These are phyloP conservation scores for Malurus leucopterus DNA, from an alignment of 2,797 vertebrate species.

Conservation along the genomic window DNA sequence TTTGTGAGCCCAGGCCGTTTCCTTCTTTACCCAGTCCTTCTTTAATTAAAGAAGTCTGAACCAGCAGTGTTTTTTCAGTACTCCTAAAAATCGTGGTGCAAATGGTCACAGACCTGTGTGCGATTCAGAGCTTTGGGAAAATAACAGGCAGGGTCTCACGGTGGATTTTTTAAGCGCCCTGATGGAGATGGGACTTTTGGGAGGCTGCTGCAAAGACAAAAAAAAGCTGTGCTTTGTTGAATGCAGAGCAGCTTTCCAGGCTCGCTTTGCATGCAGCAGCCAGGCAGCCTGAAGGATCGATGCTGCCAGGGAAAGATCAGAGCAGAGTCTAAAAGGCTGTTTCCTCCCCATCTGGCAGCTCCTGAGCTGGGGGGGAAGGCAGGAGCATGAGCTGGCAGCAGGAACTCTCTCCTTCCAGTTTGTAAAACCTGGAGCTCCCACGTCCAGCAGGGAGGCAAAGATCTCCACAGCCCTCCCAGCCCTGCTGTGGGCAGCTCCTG, in stretches of 20 bases:
- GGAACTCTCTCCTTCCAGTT: neutral
- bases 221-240: neutral
- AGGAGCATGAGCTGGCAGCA: neutral
- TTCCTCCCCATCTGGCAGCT: slow-evolving; percentile 12
- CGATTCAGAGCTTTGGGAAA: neutral
- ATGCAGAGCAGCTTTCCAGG: neutral
- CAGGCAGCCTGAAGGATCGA: neutral
- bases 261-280: neutral
- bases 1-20: neutral
- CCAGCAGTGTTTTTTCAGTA: neutral
- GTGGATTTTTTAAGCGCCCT: neutral
- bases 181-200: neutral
- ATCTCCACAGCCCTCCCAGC: neutral
- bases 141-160: neutral
- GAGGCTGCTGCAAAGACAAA: neutral
- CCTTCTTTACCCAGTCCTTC: neutral
- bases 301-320: slow-evolving; percentile 1
- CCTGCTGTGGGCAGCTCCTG: neutral
- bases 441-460: neutral
- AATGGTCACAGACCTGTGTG: neutral
- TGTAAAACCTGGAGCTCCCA: neutral
- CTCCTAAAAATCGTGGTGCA: neutral
- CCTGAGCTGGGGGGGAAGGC: neutral
- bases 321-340: neutral
- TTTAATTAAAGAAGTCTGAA: neutral